phyloP scores from a whole-genome alignment of 2,113 vertebrate genomes.

The Chlamydotis undulata region DNA sequence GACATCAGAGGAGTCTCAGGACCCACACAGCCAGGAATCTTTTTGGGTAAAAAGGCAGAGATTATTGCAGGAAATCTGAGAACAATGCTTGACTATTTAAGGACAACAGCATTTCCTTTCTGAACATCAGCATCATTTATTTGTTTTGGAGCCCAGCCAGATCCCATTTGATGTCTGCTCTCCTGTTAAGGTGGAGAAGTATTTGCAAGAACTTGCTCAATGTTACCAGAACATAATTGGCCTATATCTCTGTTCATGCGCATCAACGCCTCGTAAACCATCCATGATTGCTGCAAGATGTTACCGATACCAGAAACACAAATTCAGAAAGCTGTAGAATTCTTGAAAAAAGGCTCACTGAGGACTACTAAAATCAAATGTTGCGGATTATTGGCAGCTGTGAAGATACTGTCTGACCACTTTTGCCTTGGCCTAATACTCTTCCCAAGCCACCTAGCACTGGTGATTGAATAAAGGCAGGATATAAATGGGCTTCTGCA shows the following conservation, averaged over 20 bases:
- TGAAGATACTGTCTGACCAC: background rate
- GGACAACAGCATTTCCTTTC: conserved; percentile 55
- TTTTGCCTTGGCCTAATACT: background rate
- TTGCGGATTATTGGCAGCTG: background rate
- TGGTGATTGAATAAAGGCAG: background rate
- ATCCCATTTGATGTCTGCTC: conserved; percentile 1
- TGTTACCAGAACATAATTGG: background rate
- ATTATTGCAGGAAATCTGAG: conserved; percentile 59
- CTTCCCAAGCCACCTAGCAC: background rate
- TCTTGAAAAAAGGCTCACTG: background rate
- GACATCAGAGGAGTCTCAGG: background rate
- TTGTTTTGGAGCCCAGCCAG: conserved; percentile 50
- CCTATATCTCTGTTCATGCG: background rate
- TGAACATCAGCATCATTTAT: conserved; percentile 52
- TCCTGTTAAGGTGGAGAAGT: conserved; percentile 47
- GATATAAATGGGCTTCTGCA: background rate
- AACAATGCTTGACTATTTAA: conserved; percentile 67
- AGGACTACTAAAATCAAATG: background rate
- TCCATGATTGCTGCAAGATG: background rate
- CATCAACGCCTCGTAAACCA: background rate
- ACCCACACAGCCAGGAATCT: background rate
- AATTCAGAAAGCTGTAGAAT: background rate
- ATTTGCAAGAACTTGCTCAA: background rate
- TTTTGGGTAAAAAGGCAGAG: conserved; percentile 31
- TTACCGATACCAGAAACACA: background rate